These are phyloP conservation scores for Cetonia aurata DNA, from an alignment of 2,888 invertebrate genomes.

Conservation along the genomic window DNA sequence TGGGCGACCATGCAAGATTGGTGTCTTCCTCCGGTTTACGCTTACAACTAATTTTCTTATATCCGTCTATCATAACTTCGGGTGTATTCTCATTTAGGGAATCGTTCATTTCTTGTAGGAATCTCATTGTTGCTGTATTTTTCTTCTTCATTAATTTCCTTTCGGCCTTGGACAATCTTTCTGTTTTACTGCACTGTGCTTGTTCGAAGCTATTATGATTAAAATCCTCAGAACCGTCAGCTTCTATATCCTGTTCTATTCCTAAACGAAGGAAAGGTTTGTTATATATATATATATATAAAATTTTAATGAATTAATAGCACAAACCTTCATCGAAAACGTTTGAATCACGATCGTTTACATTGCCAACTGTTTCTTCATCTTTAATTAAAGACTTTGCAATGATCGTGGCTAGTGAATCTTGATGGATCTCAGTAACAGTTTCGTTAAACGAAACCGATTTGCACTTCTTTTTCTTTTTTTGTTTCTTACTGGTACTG, in stretches of 20 bases:
- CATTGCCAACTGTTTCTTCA: conserved; percentile 26
- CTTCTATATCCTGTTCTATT: conserved; percentile 60
- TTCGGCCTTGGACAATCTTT: conserved; percentile 61
- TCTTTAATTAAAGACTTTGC: conserved; percentile 43
- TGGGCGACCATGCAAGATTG: conserved; percentile 42
- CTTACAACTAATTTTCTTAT: conserved; percentile 46
- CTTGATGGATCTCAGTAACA: conserved; percentile 59
- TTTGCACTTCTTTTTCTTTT: conserved; percentile 59
- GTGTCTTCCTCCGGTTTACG: conserved; percentile 45
- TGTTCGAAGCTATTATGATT: conserved; percentile 60
- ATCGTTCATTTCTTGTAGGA: conserved; percentile 37
- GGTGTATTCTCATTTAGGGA: conserved; percentile 14
- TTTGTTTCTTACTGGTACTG: conserved; percentile 56
- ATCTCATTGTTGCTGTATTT: conserved; percentile 49
- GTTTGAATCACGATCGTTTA: conserved; percentile 34
- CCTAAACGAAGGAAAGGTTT: conserved; percentile 42
- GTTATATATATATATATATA: neutral
- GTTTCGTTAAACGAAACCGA: conserved; percentile 63
- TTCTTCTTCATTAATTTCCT: conserved; percentile 59
- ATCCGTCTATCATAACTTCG: conserved; percentile 31
- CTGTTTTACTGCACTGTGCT: conserved; percentile 55
- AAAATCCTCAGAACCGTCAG: conserved; percentile 51
- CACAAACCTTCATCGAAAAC: conserved; percentile 51
- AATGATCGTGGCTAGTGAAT: conserved; percentile 48
- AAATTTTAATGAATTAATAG: neutral